These are phyloP conservation scores for Tridacna crocea DNA, from an alignment of 2,888 invertebrate genomes.

Conservation along the genomic window DNA sequence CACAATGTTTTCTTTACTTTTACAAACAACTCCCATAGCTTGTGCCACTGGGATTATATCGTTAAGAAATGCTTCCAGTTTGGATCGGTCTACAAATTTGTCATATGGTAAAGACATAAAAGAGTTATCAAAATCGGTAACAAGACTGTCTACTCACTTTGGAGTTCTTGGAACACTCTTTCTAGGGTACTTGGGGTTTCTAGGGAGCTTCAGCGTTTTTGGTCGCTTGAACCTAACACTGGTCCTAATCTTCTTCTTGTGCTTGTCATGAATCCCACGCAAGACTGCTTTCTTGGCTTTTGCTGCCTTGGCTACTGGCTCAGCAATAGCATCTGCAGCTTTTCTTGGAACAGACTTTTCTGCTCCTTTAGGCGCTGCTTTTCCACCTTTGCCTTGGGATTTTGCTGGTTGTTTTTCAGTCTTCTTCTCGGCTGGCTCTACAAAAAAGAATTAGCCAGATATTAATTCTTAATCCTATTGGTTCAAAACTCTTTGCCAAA, in stretches of 20 bases:
- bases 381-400: conserved; percentile 20
- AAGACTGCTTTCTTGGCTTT: conserved; percentile 92
- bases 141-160: conserved; percentile 65
- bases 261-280: conserved; percentile 95
- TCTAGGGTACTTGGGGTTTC: conserved; percentile 97
- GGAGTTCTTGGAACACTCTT: conserved; percentile 93
- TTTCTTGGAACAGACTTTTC: conserved; percentile 43
- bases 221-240: conserved; percentile 98
- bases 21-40: too few relatives aligned
- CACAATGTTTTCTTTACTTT: too few relatives aligned
- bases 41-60: too few relatives aligned
- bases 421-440: conserved; percentile 58
- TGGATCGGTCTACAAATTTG: too few relatives aligned
- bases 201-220: conserved; percentile 94
- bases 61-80: too few relatives aligned
- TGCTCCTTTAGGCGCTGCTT: conserved; percentile 13
- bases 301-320: conserved; percentile 87
- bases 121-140: too few relatives aligned
- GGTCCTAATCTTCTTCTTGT: conserved; percentile 95
- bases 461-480: too few relatives aligned
- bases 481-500: neutral
- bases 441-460: neutral
- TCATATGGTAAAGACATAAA: too few relatives aligned
- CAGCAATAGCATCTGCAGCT: conserved; percentile 75
- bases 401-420: conserved; percentile 32